A percentile compares a stretch with the other conserved stretches of the same genome.
Evolutionary conservation across 2,797 vertebrate genomes (phyloP).

Genomic region (Natrix natrix): DNA sequence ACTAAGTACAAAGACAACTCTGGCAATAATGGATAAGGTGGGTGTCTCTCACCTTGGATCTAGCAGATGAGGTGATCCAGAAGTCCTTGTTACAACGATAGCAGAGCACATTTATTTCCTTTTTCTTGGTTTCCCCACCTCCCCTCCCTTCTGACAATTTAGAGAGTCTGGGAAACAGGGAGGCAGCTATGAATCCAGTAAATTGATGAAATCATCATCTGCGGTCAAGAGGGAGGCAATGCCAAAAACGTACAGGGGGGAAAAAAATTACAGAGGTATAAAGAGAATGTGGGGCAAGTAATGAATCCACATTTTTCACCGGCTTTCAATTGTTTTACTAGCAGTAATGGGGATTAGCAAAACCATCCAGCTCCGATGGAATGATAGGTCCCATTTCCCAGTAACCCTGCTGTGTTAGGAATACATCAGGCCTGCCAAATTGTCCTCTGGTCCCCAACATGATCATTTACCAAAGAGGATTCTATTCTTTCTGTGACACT

Average conservation of each 20-base stretch:
- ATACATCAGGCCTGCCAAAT: neutral
- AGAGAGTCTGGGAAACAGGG: neutral
- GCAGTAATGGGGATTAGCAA: neutral
- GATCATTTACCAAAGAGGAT: neutral
- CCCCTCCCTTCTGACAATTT: neutral
- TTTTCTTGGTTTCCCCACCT: neutral
- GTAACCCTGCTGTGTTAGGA: neutral
- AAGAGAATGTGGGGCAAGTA: slow-evolving; percentile 1
- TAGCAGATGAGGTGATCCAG: neutral
- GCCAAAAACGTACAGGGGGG: neutral
- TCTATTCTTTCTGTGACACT: neutral
- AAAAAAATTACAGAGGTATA: neutral
- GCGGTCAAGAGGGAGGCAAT: neutral
- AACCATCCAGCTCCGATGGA: neutral
- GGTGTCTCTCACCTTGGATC: neutral
- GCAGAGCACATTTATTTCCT: slow-evolving; percentile 1
- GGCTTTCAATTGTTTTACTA: neutral
- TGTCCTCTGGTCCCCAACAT: neutral
- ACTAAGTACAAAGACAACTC: neutral
- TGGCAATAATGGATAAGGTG: neutral
- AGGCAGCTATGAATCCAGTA: slow-evolving; percentile 4
- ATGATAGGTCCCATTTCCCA: neutral
- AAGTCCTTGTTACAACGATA: neutral
- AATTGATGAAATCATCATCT: slow-evolving; percentile 18
- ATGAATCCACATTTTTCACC: slow-evolving; percentile 2